Evolutionary conservation across 2,113 vertebrate genomes (phyloP), one percentile per base, ranked within the genome.

Genomic region (Tringa solitaria): DNA sequence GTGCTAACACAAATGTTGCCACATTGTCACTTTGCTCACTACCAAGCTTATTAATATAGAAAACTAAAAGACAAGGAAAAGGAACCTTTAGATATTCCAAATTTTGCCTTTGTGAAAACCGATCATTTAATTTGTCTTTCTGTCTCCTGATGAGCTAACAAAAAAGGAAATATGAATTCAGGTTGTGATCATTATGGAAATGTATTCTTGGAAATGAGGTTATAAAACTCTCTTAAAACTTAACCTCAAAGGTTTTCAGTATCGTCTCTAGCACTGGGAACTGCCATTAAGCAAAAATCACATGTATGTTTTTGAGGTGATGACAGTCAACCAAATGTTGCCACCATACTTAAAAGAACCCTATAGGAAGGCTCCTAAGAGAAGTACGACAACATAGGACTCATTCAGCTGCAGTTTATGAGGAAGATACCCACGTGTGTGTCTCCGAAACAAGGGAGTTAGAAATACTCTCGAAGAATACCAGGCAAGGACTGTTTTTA

Each of bases 221-320:
- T 53, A 78, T n/a, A 67, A 87, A 79, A 32, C 4, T 27, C 14
- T 57, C 56, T 23, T 50, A 63, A 78, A 78, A 75, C 4, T 79
- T 59, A 51, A 85, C 17, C 22, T 63, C 41, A 33, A 10, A 63
- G 32, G 2, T 12, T 75, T 67, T 74, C 30, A 35, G 12, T 4
- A 51, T n/a, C 43, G 2, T 75, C 35, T 21, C 21, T 53, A 53
- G n/a, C 54, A 70, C 19, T 13, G 21, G 8, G 7, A 43, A 64
- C 22, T 53, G 20, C 6, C 20, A 72, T 45, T 59, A 59, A 67
- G 21, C 17, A 61, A 78, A 87, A 78, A 35, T 6, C 3, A 74
- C 28, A 39, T 15, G 2, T 4, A 18, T 12, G 9, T 18, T 90
- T 39, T 53, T 2, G 1, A 83, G 48, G 14, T 63, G 48, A 0